Percentiles rank a stretch among this genome's conserved stretches.
These are phyloP conservation scores for Marronus borbonicus DNA, from an alignment of 2,888 invertebrate species.

Conservation along the genomic window DNA sequence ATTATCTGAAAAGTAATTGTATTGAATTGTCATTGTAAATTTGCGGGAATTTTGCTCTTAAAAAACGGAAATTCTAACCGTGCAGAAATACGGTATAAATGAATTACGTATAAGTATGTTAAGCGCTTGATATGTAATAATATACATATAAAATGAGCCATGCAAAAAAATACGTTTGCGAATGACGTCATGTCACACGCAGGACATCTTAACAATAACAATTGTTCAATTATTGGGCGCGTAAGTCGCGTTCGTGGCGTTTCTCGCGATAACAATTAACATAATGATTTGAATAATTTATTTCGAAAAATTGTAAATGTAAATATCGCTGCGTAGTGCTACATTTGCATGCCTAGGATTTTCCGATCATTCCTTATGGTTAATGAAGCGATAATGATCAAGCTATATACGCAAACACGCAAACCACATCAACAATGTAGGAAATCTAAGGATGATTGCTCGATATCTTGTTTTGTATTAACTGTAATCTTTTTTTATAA, in stretches of 20 bases:
- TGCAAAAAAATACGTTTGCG: background rate
- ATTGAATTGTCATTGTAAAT: conserved; percentile 32
- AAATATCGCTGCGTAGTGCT: conserved; percentile 30
- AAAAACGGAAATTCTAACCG: conserved; percentile 24
- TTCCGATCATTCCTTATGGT: conserved; percentile 14
- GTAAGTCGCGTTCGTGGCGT: conserved; percentile 16
- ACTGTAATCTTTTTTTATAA: conserved; percentile 17
- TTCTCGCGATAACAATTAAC: conserved; percentile 32
- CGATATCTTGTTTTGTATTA: background rate
- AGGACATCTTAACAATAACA: conserved; percentile 26
- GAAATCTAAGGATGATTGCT: background rate
- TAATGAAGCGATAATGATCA: conserved; percentile 42
- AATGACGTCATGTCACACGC: conserved; percentile 53
- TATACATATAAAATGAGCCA: conserved; percentile 19
- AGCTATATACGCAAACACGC: conserved; percentile 12
- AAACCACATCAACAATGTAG: background rate
- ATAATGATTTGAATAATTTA: conserved; percentile 45
- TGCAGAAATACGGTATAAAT: conserved; percentile 11
- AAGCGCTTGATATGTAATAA: background rate
- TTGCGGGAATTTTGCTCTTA: conserved; percentile 31
- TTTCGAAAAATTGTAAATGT: conserved; percentile 38
- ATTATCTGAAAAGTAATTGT: conserved; percentile 31
- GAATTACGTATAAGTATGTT: background rate
- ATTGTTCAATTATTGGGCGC: conserved; percentile 4
- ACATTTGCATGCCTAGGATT: conserved; percentile 34